A percentile compares a stretch with the other conserved stretches of the same genome.
Evolutionary conservation across 1,140 invertebrate genomes (phyloP).

Genomic region (Copidosoma floridanum): DNA sequence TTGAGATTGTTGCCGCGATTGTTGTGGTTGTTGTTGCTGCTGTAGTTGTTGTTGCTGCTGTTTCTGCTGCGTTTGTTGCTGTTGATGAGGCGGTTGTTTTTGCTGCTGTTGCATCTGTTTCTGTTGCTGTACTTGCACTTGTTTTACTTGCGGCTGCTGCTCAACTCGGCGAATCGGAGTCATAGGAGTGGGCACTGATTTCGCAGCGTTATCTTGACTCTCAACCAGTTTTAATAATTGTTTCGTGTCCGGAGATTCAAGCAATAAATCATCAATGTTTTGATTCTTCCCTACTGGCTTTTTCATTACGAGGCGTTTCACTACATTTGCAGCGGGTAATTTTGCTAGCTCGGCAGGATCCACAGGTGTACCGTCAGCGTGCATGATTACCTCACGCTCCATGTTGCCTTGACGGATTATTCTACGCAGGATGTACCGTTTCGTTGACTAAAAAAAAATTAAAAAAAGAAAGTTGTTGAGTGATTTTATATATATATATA

Average conservation of each 20-base stretch:
- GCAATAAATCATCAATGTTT: conserved; percentile 38
- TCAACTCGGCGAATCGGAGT: neutral
- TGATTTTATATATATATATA: neutral
- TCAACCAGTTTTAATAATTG: conserved; percentile 12
- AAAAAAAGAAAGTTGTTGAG: neutral
- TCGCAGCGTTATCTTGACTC: conserved; percentile 3
- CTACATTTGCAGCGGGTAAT: conserved; percentile 52
- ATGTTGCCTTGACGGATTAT: conserved; percentile 54
- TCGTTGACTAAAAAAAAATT: conserved; percentile 32
- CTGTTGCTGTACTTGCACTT: conserved; percentile 5
- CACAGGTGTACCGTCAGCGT: conserved; percentile 52
- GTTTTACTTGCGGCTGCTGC: neutral
- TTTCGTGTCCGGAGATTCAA: conserved; percentile 33
- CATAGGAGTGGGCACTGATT: neutral
- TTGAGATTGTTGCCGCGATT: too few relatives aligned
- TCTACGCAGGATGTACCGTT: conserved; percentile 50
- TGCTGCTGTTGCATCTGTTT: neutral
- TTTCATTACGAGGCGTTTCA: conserved; percentile 53
- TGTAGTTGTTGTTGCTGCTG: too few relatives aligned
- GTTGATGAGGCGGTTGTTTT: conserved; percentile 13
- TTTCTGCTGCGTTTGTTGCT: too few relatives aligned
- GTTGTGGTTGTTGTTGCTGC: too few relatives aligned
- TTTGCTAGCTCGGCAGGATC: conserved; percentile 53
- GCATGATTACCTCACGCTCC: conserved; percentile 51
- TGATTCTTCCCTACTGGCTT: conserved; percentile 46